phyloP scores from a whole-genome alignment of 1,140 invertebrate species.

The Solenopsis invicta region DNA sequence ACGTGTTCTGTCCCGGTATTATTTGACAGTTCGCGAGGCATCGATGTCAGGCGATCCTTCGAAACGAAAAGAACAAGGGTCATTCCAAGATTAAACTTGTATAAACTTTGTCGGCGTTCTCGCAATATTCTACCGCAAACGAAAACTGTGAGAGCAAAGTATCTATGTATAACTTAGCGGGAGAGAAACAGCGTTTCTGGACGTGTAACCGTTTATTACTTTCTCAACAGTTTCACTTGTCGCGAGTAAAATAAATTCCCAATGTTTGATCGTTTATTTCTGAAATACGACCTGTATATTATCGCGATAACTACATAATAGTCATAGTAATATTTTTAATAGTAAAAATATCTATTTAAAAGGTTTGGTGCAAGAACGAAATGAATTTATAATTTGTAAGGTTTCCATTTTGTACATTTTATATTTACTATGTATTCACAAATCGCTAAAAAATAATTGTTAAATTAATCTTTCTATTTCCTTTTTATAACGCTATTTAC shows the following conservation, averaged over 20 bases:
- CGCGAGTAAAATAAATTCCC: neutral
- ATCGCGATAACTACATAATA: constrained; percentile 19
- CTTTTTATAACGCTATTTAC: constrained; percentile 1
- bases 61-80: constrained; percentile 1
- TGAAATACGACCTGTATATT: constrained; percentile 7
- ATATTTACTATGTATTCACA: constrained; percentile 12
- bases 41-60: neutral
- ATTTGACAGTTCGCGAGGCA: neutral
- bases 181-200: neutral
- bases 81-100: constrained; percentile 1
- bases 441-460: neutral
- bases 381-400: constrained; percentile 6
- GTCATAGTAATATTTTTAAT: constrained; percentile 47
- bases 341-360: constrained; percentile 38
- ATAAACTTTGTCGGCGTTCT: neutral
- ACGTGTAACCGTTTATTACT: neutral
- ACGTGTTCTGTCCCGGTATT: neutral
- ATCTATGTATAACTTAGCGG: neutral
- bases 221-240: neutral
- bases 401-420: constrained; percentile 9
- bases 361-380: neutral
- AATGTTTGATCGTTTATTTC: constrained; percentile 31
- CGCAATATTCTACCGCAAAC: neutral
- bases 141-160: neutral
- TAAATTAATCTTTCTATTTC: neutral